Percentiles rank a stretch among this genome's conserved stretches.
Evolutionary conservation across 1,140 invertebrate genomes (phyloP).

Genomic region (Ctenoplectra terminalis): DNA sequence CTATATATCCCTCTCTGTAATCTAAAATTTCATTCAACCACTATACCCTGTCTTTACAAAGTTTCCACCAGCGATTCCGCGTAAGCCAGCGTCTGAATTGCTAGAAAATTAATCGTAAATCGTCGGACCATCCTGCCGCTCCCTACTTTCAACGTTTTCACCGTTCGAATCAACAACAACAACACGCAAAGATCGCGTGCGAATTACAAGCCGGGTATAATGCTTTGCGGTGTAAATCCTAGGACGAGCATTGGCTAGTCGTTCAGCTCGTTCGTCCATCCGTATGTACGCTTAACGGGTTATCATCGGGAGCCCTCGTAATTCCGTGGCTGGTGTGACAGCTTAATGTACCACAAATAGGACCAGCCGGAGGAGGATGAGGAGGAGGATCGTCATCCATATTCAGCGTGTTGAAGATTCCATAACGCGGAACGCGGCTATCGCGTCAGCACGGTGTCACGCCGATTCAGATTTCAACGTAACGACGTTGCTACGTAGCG

Average conservation of each 20-base stretch:
- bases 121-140: background rate
- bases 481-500: conserved; percentile 60
- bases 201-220: conserved; percentile 27
- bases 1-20: background rate
- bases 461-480: conserved; percentile 65
- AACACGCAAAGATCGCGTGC: conserved; percentile 32
- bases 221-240: conserved; percentile 42
- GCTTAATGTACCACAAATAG: conserved; percentile 77
- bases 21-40: conserved; percentile 5
- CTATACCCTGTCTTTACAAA: background rate
- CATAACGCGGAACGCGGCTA: conserved; percentile 69
- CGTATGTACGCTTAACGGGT: conserved; percentile 73
- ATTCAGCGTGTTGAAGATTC: conserved; percentile 73
- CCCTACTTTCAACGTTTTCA: background rate
- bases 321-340: conserved; percentile 72
- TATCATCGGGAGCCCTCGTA: conserved; percentile 74
- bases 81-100: background rate
- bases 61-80: background rate
- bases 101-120: background rate
- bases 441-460: conserved; percentile 70
- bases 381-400: conserved; percentile 76
- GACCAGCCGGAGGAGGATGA: conserved; percentile 55
- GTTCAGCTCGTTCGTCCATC: conserved; percentile 57
- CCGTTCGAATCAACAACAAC: background rate
- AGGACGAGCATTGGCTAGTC: conserved; percentile 41